phyloP scores from a whole-genome alignment of 2,888 invertebrate species.

The Rhodophaea formosa region DNA sequence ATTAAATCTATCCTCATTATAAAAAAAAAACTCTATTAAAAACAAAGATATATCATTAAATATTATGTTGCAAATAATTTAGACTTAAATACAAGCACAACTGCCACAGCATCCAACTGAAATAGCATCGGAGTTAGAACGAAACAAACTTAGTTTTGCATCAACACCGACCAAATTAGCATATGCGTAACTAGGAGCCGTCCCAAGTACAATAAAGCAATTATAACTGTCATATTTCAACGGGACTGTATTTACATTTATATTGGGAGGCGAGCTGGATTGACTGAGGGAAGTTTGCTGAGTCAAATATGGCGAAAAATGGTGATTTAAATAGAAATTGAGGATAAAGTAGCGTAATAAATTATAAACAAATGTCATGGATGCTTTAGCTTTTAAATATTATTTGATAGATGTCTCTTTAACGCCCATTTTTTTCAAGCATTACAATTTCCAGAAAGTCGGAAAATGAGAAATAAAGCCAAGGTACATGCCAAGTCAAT shows the following conservation, averaged over 20 bases:
- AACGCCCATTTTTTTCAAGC: too few relatives aligned
- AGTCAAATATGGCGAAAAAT: constrained; percentile 12
- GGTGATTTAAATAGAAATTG: constrained; percentile 1
- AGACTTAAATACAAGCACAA: not conserved
- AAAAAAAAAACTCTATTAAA: too few relatives aligned
- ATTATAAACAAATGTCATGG: too few relatives aligned
- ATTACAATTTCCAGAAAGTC: too few relatives aligned
- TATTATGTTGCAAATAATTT: too few relatives aligned
- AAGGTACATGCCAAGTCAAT: too few relatives aligned
- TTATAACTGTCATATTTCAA: constrained; percentile 79
- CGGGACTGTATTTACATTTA: constrained; percentile 74
- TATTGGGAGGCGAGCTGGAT: constrained; percentile 56
- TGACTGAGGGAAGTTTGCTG: constrained; percentile 19
- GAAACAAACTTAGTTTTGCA: constrained; percentile 15
- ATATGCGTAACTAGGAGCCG: constrained; percentile 46
- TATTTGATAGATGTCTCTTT: too few relatives aligned
- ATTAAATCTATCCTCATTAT: too few relatives aligned
- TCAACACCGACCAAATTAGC: constrained; percentile 44
- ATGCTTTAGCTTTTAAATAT: too few relatives aligned
- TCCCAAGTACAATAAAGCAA: constrained; percentile 77
- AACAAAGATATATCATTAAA: too few relatives aligned
- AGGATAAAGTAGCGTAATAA: not conserved
- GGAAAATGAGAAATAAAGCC: too few relatives aligned
- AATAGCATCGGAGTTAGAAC: constrained; percentile 3
- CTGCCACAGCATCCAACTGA: not conserved